A percentile compares a stretch with the other conserved stretches of the same genome.
Conservation (phyloP, 1,140 invertebrate species). For the Conus ventricosus region DNA sequence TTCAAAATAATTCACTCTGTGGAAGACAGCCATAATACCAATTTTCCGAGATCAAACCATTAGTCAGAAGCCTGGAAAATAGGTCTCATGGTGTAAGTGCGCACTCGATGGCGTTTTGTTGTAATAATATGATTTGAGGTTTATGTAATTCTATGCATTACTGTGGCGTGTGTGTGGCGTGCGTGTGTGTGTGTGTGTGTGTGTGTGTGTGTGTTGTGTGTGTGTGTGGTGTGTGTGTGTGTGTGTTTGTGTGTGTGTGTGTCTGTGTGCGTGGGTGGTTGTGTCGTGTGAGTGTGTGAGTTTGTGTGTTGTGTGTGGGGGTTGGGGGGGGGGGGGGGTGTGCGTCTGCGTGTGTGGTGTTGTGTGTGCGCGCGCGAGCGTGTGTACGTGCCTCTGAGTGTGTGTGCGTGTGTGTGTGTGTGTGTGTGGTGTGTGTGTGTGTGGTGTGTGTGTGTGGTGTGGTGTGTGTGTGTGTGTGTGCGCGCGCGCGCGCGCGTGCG, state of each 20-base stretch:
- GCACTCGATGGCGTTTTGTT: not conserved
- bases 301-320: conserved; percentile 6
- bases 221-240: conserved; percentile 6
- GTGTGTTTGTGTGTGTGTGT: conserved; percentile 17
- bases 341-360: not conserved
- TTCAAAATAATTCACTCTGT: too few species aligned
- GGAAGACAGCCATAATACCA: too few species aligned
- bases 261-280: not conserved
- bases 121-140: not conserved
- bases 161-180: not conserved
- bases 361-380: not conserved
- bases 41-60: too few species aligned
- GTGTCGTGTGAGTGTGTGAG: not conserved
- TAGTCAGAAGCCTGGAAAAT: too few species aligned
- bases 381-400: not conserved
- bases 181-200: conserved; percentile 1
- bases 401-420: not conserved
- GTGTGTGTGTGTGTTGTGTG: conserved; percentile 16
- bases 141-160: not conserved
- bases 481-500: not conserved
- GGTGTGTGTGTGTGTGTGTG: conserved; percentile 23
- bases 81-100: not conserved
- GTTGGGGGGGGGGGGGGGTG: too few species aligned
- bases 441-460: conserved; percentile 8
- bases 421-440: conserved; percentile 23